These are phyloP conservation scores for Papilio polytes DNA, from an alignment of 1,140 invertebrate genomes.

Conservation along the genomic window DNA sequence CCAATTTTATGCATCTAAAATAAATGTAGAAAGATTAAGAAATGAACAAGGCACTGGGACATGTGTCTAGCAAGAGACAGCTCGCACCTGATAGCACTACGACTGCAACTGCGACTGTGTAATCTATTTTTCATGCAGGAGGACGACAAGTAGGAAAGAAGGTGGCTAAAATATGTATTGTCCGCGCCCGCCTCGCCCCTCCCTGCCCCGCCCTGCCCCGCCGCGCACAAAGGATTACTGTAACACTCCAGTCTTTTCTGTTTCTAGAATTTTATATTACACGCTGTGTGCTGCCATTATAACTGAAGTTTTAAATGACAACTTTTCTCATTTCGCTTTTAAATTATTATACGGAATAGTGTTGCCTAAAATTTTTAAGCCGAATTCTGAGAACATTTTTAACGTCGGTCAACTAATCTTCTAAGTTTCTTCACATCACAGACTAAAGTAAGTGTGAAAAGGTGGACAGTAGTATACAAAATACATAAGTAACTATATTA, in stretches of 20 bases:
- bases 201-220: background rate
- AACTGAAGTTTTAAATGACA: background rate
- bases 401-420: no score
- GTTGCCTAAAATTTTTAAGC: background rate
- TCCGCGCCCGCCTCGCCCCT: background rate
- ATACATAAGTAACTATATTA: no score
- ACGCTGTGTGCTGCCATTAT: background rate
- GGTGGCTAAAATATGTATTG: conserved; percentile 14
- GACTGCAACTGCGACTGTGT: background rate
- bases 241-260: conserved; percentile 9
- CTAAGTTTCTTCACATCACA: no score
- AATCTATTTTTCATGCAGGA: conserved; percentile 8
- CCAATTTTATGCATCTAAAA: background rate
- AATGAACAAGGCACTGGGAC: background rate
- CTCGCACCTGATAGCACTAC: background rate
- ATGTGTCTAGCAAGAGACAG: background rate
- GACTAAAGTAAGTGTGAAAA: no score
- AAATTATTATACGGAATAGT: background rate
- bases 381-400: no score
- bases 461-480: no score
- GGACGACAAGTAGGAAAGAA: background rate
- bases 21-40: background rate
- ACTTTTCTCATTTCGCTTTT: background rate
- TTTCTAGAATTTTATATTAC: conserved; percentile 12
- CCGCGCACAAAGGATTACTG: background rate